Evolutionary conservation across 2,113 vertebrate genomes (phyloP).

Genomic region (Pomatostomus ruficeps): DNA sequence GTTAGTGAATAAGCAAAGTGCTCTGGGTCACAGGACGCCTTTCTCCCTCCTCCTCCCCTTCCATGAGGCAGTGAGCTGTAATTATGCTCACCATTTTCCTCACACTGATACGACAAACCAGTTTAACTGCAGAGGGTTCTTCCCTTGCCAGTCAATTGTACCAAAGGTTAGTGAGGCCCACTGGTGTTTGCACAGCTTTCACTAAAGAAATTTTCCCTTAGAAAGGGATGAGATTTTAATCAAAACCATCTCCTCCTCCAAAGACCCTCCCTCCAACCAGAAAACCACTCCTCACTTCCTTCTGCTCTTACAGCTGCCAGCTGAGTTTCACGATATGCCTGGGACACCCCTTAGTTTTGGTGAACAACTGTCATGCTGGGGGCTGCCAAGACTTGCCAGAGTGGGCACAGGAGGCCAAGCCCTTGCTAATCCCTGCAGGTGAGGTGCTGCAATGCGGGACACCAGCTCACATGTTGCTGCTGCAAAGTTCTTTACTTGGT

Average conservation of each 20-base stretch:
- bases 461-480: neutral
- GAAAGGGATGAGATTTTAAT: neutral
- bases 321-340: neutral
- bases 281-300: neutral
- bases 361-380: fast-evolving
- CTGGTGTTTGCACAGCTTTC: neutral
- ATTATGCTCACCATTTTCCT: neutral
- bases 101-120: neutral
- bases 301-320: neutral
- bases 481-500: neutral
- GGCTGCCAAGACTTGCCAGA: neutral
- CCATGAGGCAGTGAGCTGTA: neutral
- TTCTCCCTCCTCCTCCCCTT: neutral
- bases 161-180: neutral
- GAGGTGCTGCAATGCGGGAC: neutral
- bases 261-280: neutral
- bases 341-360: neutral
- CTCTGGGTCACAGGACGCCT: neutral
- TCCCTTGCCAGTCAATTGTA: neutral
- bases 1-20: neutral
- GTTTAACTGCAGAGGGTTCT: neutral
- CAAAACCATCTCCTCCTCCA: neutral
- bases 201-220: neutral
- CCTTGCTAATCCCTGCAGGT: neutral
- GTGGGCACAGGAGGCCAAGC: neutral